Evolutionary conservation across 2,113 vertebrate species (phyloP).

Genomic region (mouse (Mus musculus)): DNA sequence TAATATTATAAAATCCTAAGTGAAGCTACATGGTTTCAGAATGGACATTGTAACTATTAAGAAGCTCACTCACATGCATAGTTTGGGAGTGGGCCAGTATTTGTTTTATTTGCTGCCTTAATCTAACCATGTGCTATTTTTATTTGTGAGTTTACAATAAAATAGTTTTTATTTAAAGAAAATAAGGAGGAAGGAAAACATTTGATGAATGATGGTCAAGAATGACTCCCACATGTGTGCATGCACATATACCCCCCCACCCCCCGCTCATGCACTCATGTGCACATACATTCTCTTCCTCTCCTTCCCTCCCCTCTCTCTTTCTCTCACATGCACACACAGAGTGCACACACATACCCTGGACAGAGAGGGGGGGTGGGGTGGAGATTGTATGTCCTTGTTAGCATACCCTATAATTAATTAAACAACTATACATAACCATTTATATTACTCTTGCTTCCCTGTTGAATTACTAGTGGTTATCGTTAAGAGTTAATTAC

Average conservation of each 20-base stretch:
- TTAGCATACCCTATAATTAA: slow-evolving; percentile 6
- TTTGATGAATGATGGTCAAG: neutral
- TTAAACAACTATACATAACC: neutral
- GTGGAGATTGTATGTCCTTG: neutral
- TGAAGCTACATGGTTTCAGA: neutral
- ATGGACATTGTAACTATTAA: neutral
- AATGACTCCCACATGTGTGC: no score
- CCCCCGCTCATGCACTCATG: neutral
- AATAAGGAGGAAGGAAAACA: neutral
- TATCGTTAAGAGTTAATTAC: slow-evolving; percentile 43
- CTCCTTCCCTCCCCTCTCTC: no score
- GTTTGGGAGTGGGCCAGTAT: neutral
- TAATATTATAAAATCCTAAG: neutral
- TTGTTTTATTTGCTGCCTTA: neutral
- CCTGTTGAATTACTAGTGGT: slow-evolving; percentile 50
- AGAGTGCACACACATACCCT: neutral
- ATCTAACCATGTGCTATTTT: neutral
- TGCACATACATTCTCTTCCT: neutral
- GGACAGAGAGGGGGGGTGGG: no score
- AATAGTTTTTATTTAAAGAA: neutral
- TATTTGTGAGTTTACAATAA: neutral
- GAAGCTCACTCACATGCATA: neutral
- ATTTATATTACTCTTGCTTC: slow-evolving; percentile 7
- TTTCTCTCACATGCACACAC: no score
- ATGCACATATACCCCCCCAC: no score